A percentile compares a stretch with the other conserved stretches of the same genome.
These are phyloP conservation scores for Phrynosoma blainvillii DNA, from an alignment of 2,113 vertebrate species.

Conservation along the genomic window DNA sequence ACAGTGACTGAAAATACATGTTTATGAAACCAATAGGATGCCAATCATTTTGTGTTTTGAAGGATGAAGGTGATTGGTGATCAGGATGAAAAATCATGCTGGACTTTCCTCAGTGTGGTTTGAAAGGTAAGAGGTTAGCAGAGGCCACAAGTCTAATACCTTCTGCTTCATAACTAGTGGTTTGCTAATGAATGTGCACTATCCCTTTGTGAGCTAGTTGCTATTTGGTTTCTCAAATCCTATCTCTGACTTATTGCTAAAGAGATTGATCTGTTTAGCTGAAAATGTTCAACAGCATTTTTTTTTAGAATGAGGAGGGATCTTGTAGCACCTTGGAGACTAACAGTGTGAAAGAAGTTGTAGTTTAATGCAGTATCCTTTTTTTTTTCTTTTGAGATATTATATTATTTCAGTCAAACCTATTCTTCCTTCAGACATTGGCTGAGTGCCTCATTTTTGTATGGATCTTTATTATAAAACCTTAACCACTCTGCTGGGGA, in stretches of 20 bases:
- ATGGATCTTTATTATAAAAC: conserved; percentile 16
- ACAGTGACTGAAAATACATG: no score
- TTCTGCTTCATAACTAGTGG: background rate
- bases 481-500: conserved; percentile 33
- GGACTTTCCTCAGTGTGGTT: background rate
- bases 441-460: conserved; percentile 35
- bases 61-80: no score
- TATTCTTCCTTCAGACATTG: conserved; percentile 3
- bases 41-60: no score
- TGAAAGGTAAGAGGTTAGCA: background rate
- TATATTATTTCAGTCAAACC: conserved; percentile 20
- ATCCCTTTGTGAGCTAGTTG: background rate
- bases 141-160: background rate
- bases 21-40: no score
- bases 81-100: no score
- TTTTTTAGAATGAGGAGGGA: background rate
- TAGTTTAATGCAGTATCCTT: no score
- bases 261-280: background rate
- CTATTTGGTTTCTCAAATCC: background rate
- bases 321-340: no score
- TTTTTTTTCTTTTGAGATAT: background rate
- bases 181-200: background rate
- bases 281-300: background rate
- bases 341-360: no score
- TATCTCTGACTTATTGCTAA: conserved; percentile 4